phyloP scores from a whole-genome alignment of 2,113 vertebrate species.

The Pantherophis guttatus region DNA sequence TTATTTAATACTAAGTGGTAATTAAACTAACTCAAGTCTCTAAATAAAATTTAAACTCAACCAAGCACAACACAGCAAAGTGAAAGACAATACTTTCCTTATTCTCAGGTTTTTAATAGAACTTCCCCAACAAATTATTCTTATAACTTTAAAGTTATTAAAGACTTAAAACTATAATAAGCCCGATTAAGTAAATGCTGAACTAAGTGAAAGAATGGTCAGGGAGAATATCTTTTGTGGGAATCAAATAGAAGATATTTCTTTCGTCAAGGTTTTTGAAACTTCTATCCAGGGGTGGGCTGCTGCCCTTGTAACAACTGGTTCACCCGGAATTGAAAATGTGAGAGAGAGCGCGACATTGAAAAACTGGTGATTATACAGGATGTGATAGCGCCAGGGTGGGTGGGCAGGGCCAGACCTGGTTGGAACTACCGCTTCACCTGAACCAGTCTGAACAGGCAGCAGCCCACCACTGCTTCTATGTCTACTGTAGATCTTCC shows the following conservation, averaged over 20 bases:
- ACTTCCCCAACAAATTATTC: conserved; percentile 30
- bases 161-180: neutral
- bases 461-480: too few relatives aligned
- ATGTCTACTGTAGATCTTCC: accelerated
- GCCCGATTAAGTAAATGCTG: neutral
- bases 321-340: too few relatives aligned
- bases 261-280: neutral
- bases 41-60: neutral
- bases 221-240: neutral
- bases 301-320: too few relatives aligned
- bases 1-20: conserved; percentile 5
- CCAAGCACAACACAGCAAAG: neutral
- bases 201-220: conserved; percentile 18
- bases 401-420: too few relatives aligned
- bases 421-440: too few relatives aligned
- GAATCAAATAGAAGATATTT: conserved; percentile 5
- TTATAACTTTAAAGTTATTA: conserved; percentile 1
- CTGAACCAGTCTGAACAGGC: too few relatives aligned
- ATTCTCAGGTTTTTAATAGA: neutral
- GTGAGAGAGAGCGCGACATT: too few relatives aligned
- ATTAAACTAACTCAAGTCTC: accelerated
- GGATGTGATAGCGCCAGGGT: too few relatives aligned
- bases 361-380: too few relatives aligned
- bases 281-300: too few relatives aligned
- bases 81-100: neutral